phyloP scores from a whole-genome alignment of 2,797 vertebrate genomes.

The Chaenodraco wilsoni region DNA sequence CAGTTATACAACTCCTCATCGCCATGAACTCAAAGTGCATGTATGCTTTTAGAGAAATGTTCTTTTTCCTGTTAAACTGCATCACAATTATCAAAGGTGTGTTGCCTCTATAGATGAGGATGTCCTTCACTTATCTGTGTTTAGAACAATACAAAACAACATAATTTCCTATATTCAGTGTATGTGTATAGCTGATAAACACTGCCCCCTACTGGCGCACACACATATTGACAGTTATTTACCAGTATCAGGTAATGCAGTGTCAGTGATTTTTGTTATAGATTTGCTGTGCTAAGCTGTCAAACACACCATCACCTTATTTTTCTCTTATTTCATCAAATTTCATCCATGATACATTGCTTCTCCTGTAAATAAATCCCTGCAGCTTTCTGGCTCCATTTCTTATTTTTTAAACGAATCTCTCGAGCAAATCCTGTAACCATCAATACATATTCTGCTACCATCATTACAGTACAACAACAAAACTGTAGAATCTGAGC shows the following conservation, averaged over 20 bases:
- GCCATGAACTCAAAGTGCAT: constrained; percentile 3
- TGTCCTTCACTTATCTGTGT: constrained; percentile 34
- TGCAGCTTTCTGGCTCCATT: background rate
- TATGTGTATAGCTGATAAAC: constrained; percentile 42
- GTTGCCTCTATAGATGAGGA: constrained; percentile 9
- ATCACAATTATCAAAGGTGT: constrained; percentile 7
- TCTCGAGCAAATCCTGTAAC: background rate
- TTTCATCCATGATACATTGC: background rate
- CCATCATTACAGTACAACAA: background rate
- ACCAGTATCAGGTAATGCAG: background rate
- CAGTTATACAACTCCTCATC: constrained; percentile 16
- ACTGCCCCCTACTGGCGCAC: constrained; percentile 73
- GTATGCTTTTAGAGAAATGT: constrained; percentile 7
- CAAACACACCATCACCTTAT: background rate
- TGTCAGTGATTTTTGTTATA: background rate
- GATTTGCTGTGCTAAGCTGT: background rate
- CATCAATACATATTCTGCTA: background rate
- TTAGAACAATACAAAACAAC: constrained; percentile 15
- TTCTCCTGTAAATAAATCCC: background rate
- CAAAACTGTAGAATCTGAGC: background rate
- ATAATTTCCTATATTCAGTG: constrained; percentile 4
- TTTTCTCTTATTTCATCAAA: constrained; percentile 1
- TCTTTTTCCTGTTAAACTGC: background rate
- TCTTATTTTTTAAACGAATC: background rate
- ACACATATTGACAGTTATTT: constrained; percentile 33